Base-by-base conservation (phyloP, 2,113 vertebrate genomes). In the Pongo abelii region DNA sequence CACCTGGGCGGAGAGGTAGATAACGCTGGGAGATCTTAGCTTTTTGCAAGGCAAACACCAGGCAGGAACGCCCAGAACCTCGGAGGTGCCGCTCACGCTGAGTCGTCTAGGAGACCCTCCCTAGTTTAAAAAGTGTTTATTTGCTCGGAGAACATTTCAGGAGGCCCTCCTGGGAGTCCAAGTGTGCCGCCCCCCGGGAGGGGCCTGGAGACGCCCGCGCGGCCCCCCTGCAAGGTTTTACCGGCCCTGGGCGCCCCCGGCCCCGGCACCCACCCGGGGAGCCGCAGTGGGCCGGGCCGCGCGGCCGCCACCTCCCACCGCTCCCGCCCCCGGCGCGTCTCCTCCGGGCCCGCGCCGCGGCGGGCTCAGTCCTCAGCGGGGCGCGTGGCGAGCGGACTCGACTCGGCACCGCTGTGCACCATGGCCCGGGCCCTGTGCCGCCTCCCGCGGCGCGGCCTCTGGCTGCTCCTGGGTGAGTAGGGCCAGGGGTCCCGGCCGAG, bases 391-490 rank as follows among this genome's bases (percentile, higher is more conserved):
- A 74, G 46, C 25, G 11, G 43, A 69, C 78, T 35, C 13, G 38
- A 72, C 79, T 64, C 59, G 5, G 50, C 78, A 57, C 32, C 2
- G 32, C 48, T 9, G 61, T 16, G 50, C 59, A 46, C 84, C 94
- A 96, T 97, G 97, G 94, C 94, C 59, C 74, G 0, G 11, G 91
- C 22, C 91, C 55, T 94, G 84, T 23, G 84, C 20, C 40, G 48
- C 50, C 84, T 97, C 95, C 70, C 55, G 61, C 75, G 38, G 48
- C 64, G 64, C 48, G 46, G 93, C 89, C 92, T 98, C 89, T 97
- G 93, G 89, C 97, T 97, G 69, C 89, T 97, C 17, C 77, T 98
- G 57, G 97, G 97, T 98, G 96, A 98, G 97, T 98, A 87, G 52
- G 61, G 57, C 27, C 14, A 6, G 40, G 77, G 35, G 75, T 30